A percentile compares a stretch with the other conserved stretches of the same genome.
These are phyloP conservation scores for Cephus pulcher DNA, from an alignment of 2,888 invertebrate species.

Conservation along the genomic window DNA sequence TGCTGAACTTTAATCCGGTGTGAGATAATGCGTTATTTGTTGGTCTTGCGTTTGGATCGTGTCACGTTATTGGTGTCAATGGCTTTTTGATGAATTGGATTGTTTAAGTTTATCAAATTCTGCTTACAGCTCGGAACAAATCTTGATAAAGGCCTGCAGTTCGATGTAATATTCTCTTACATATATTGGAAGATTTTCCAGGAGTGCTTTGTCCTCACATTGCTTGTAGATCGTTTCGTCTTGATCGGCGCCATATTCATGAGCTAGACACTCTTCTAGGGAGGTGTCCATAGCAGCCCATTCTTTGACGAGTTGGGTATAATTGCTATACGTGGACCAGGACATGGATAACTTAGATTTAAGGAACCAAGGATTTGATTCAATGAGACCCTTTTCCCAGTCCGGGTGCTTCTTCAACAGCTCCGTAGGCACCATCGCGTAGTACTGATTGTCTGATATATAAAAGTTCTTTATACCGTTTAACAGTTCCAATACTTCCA, in stretches of 20 bases:
- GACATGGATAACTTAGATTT: constrained; percentile 28
- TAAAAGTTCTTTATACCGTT: constrained; percentile 23
- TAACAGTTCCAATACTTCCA: constrained; percentile 23
- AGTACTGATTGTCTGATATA: constrained; percentile 27
- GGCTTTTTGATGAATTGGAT: not conserved
- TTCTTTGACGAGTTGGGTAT: constrained; percentile 24
- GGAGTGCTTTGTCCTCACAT: constrained; percentile 24
- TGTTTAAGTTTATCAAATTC: not conserved
- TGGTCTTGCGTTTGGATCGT: not conserved
- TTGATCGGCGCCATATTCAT: constrained; percentile 22
- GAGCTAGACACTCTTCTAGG: constrained; percentile 36
- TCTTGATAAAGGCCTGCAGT: not conserved
- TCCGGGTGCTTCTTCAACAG: constrained; percentile 16
- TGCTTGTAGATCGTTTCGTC: constrained; percentile 20
- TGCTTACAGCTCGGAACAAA: not conserved
- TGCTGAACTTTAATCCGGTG: not conserved
- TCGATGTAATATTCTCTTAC: not conserved
- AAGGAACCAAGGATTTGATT: constrained; percentile 31
- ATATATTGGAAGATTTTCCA: not conserved
- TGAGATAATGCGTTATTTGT: not conserved
- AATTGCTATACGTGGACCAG: constrained; percentile 25
- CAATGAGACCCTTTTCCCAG: no score
- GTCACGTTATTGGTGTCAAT: not conserved
- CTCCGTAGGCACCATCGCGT: not conserved
- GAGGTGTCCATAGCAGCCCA: constrained; percentile 28